A percentile compares a stretch with the other conserved stretches of the same genome.
phyloP scores from a whole-genome alignment of 2,113 vertebrate species.

The Austrofundulus limnaeus region DNA sequence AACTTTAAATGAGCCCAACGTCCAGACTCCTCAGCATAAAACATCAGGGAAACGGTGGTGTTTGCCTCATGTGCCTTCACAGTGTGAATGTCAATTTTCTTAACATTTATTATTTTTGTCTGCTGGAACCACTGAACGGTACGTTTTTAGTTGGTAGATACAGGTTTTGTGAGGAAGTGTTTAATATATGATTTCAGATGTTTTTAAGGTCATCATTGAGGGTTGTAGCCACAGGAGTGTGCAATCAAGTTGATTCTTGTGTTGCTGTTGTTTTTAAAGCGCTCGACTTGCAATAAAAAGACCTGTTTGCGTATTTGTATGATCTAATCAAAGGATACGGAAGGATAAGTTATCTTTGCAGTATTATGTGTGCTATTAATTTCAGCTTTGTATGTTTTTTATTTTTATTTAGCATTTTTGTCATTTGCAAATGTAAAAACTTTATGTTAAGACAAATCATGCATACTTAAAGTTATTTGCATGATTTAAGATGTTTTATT shows the following conservation, averaged over 20 bases:
- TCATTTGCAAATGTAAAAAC: constrained; percentile 20
- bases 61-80: constrained; percentile 54
- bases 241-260: constrained; percentile 27
- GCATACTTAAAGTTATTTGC: constrained; percentile 34
- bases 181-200: constrained; percentile 6
- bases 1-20: not conserved
- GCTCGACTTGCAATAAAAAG: constrained; percentile 29
- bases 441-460: constrained; percentile 59
- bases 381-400: constrained; percentile 45
- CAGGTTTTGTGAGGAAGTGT: constrained; percentile 9
- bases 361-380: constrained; percentile 48
- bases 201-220: constrained; percentile 24
- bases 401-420: constrained; percentile 23
- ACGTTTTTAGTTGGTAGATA: constrained; percentile 27
- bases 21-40: constrained; percentile 8
- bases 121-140: constrained; percentile 54
- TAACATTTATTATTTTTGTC: not conserved
- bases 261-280: constrained; percentile 21
- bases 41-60: constrained; percentile 7
- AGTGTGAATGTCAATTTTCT: constrained; percentile 9
- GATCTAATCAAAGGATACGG: constrained; percentile 30
- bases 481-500: constrained; percentile 41
- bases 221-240: constrained; percentile 34
- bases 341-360: constrained; percentile 68
- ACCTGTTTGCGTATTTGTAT: constrained; percentile 32